Evolutionary conservation across 2,888 invertebrate species (phyloP), one percentile per base, ranked within the genome.

Genomic region (Abrostola tripartita): DNA sequence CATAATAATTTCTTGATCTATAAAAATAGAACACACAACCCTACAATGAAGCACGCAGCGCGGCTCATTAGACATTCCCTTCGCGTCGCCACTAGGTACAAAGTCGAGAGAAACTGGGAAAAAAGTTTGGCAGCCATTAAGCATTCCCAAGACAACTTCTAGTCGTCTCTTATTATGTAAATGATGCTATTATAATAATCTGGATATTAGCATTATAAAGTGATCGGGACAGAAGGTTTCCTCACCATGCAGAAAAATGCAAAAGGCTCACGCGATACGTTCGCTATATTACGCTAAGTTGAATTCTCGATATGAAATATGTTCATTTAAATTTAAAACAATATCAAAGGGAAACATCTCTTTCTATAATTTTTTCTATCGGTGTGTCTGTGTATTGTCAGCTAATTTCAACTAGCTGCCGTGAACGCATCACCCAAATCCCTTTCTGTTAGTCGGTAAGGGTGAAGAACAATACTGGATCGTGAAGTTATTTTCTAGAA

Each of bases 121-220:
- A 62, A 76, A 77, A 52, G 61, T 79, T 79, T 10, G 49, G 44
- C 61, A 65, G 67, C 65, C 67, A 73, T 69, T 76, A 69, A 72
- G 77, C 61, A 77, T 76, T 76, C 73, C 47, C 59, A 8, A 62
- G 69, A 67, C 73, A 68, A 71, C 59, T 76, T 76, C 55, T 64
- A 79, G 69, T 53, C 69, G 65, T 59, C 59, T 58, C 70, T 76
- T 79, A 66, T 73, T 73, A 79, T 77, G 80, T 24, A 73, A 76
- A 77, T 73, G 58, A 77, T 49, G 62, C 57, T 68, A 68, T 78
- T 79, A 77, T 65, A 77, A 78, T 77, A 80, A 78, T 78, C 68
- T 77, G 59, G 61, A 68, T 74, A 79, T 78, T 79, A 77, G 74
- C 74, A 73, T 77, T 61, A 77, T 74, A 78, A 77, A 74, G 66